Evolutionary conservation across 1,140 invertebrate genomes (phyloP).

Genomic region (Maconellicoccus hirsutus): DNA sequence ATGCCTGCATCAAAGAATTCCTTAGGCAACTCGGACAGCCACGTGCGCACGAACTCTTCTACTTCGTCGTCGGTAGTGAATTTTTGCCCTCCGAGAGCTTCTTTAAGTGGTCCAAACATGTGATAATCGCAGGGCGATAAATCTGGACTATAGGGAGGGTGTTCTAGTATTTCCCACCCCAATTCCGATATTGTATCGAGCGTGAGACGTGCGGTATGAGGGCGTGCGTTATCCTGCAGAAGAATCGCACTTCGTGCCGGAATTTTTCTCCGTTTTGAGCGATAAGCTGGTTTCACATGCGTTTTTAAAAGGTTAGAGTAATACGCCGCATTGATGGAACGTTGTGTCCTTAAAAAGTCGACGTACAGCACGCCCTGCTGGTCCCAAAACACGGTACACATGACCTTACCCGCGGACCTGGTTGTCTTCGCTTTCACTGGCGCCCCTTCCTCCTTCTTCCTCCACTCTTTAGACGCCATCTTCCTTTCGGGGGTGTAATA

Average conservation of each 20-base stretch:
- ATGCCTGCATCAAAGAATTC: constrained; percentile 18
- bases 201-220: constrained; percentile 29
- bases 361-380: constrained; percentile 29
- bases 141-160: constrained; percentile 34
- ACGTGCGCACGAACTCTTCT: constrained; percentile 19
- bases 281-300: neutral
- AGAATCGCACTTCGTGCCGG: constrained; percentile 23
- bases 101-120: constrained; percentile 30
- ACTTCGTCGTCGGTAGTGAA: constrained; percentile 23
- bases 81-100: constrained; percentile 23
- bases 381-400: constrained; percentile 32
- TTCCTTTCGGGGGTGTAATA: constrained; percentile 35
- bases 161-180: constrained; percentile 33
- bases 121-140: constrained; percentile 34
- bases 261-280: constrained; percentile 19
- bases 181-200: constrained; percentile 26
- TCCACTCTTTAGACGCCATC: constrained; percentile 34
- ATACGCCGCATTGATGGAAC: constrained; percentile 25
- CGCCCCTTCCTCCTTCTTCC: constrained; percentile 23
- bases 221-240: constrained; percentile 31
- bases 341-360: constrained; percentile 25
- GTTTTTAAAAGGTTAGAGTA: constrained; percentile 23
- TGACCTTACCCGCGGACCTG: constrained; percentile 30
- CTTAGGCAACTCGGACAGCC: neutral
- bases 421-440: constrained; percentile 29